Conservation (phyloP, 37 sponge, comb jelly and placozoan genomes). For the Spongilla lacustris region DNA sequence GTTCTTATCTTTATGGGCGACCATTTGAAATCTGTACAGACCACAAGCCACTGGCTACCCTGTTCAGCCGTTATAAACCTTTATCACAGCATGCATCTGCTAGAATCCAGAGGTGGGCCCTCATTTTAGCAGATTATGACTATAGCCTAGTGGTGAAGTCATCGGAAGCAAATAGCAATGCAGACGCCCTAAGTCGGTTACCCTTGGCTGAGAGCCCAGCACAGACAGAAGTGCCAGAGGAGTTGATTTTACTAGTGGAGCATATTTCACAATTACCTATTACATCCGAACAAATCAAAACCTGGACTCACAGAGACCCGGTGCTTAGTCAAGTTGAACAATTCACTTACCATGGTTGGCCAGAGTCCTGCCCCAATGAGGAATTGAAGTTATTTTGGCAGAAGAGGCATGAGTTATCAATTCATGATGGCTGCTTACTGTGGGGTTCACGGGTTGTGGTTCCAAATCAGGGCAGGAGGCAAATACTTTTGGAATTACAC, state of each 20-base stretch:
- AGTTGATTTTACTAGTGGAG: conserved; percentile 21
- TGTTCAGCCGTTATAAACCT: conserved; percentile 1
- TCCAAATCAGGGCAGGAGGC: conserved; percentile 4
- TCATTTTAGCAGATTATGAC: conserved; percentile 13
- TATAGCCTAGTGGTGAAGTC: conserved; percentile 12
- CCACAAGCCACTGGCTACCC: conserved; percentile 43
- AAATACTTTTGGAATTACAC: conserved; percentile 4
- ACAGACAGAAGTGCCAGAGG: neutral
- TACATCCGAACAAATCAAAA: conserved; percentile 10
- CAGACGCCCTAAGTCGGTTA: conserved; percentile 26
- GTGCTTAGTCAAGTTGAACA: conserved; percentile 15
- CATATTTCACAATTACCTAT: conserved; percentile 23
- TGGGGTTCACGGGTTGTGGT: conserved; percentile 23
- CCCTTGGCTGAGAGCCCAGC: conserved; percentile 7
- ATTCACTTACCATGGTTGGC: conserved; percentile 17
- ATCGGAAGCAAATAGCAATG: conserved; percentile 9
- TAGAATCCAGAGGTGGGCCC: conserved; percentile 15
- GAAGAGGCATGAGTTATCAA: neutral
- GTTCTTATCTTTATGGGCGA: neutral
- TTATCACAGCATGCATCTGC: conserved; percentile 27
- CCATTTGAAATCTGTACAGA: conserved; percentile 33
- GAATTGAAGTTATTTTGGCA: neutral
- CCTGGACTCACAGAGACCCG: conserved; percentile 17
- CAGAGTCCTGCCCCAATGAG: neutral
- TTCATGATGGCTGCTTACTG: conserved; percentile 6